Evolutionary conservation across 1,140 invertebrate species (phyloP).

Genomic region (Scaptomyza montana): DNA sequence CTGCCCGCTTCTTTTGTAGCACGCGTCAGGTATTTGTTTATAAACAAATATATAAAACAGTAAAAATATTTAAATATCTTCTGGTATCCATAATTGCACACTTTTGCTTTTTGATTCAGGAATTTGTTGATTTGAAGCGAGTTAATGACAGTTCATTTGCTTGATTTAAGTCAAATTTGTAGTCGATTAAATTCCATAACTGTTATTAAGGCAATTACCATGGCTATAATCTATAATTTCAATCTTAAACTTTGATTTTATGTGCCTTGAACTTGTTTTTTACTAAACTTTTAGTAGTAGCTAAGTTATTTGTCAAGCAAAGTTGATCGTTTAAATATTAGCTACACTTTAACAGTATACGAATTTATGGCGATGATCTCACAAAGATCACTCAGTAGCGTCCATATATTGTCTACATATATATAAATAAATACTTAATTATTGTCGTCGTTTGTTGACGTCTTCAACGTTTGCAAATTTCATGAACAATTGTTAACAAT

Average conservation of each 20-base stretch:
- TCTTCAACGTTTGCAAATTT: slow-evolving; percentile 48
- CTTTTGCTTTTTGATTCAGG: slow-evolving; percentile 56
- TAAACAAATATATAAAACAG: slow-evolving; percentile 68
- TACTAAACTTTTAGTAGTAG: not conserved
- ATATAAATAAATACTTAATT: slow-evolving; percentile 30
- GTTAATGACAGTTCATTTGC: not conserved
- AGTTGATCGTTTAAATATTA: slow-evolving; percentile 18
- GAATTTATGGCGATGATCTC: slow-evolving; percentile 66
- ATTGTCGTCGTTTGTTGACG: slow-evolving; percentile 23
- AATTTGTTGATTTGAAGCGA: slow-evolving; percentile 9
- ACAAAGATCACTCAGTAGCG: slow-evolving; percentile 57
- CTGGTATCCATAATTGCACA: slow-evolving; percentile 41
- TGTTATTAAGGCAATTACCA: slow-evolving; percentile 46
- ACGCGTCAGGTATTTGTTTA: slow-evolving; percentile 69
- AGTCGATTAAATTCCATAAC: slow-evolving; percentile 52
- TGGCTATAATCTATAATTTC: slow-evolving; percentile 7
- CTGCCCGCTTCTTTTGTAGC: slow-evolving; percentile 31
- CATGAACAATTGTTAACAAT: slow-evolving; percentile 58
- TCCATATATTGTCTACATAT: slow-evolving; percentile 17
- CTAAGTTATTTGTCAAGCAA: slow-evolving; percentile 2
- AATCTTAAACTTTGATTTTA: slow-evolving; percentile 4
- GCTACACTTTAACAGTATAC: not conserved
- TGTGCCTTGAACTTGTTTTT: slow-evolving; percentile 45
- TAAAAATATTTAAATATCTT: slow-evolving; percentile 55
- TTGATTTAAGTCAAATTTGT: slow-evolving; percentile 39